These are phyloP conservation scores for Lagorchestes hirsutus DNA, from an alignment of 2,797 vertebrate species.

Conservation along the genomic window DNA sequence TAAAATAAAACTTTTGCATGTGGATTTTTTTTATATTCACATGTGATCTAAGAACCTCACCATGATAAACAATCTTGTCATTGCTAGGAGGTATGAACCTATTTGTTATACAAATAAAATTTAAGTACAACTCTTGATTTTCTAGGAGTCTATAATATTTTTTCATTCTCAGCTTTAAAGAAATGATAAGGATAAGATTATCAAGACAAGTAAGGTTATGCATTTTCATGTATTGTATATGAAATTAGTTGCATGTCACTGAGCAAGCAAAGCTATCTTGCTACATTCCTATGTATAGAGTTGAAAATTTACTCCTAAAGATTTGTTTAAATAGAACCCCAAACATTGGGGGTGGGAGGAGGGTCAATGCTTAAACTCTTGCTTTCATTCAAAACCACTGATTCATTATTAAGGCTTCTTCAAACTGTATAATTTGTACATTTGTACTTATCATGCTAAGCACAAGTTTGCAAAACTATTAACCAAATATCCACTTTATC, in stretches of 20 bases:
- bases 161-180: background rate
- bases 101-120: constrained; percentile 49
- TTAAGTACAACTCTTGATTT: constrained; percentile 26
- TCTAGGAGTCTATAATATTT: background rate
- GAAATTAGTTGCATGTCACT: background rate
- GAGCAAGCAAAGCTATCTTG: constrained; percentile 51
- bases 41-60: constrained; percentile 11
- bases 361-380: constrained; percentile 44
- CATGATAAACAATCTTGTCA: constrained; percentile 26
- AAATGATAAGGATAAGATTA: constrained; percentile 23
- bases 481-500: constrained; percentile 24
- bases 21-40: constrained; percentile 28
- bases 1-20: constrained; percentile 44
- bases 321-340: constrained; percentile 64
- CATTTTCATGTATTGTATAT: background rate
- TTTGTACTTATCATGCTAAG: constrained; percentile 54
- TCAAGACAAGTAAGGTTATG: background rate
- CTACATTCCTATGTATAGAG: constrained; percentile 40
- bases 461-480: constrained; percentile 35
- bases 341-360: constrained; percentile 12
- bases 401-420: constrained; percentile 63
- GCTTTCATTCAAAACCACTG: constrained; percentile 60
- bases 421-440: constrained; percentile 58
- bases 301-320: constrained; percentile 63
- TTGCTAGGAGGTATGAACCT: constrained; percentile 23